A percentile compares a stretch with the other conserved stretches of the same genome.
Evolutionary conservation across 2,113 vertebrate species (phyloP).

Genomic region (Haliaeetus leucogaster): DNA sequence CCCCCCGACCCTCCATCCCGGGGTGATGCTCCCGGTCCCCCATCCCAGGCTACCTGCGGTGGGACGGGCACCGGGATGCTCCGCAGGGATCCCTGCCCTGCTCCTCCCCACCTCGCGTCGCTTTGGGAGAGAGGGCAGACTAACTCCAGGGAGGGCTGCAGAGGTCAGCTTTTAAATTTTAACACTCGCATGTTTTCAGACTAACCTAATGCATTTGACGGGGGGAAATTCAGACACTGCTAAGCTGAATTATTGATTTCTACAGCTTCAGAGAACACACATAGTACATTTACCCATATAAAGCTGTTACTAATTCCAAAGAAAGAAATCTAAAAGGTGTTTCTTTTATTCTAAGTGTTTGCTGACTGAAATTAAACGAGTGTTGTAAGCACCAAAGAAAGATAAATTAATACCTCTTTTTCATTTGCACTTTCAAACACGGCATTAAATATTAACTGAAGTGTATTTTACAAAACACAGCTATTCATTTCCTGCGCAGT

Average conservation of each 20-base stretch:
- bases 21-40: fast-evolving
- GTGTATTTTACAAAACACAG: not conserved
- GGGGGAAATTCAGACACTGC: not conserved
- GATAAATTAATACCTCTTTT: not conserved
- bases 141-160: no score
- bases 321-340: not conserved
- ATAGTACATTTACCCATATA: not conserved
- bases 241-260: not conserved
- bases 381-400: not conserved
- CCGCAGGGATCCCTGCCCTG: not conserved
- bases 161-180: fast-evolving
- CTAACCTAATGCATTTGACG: no score
- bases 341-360: conserved; percentile 12
- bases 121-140: not conserved
- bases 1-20: not conserved
- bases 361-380: not conserved
- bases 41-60: fast-evolving
- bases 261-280: not conserved
- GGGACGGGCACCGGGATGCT: not conserved
- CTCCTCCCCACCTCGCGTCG: fast-evolving
- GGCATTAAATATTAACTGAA: not conserved
- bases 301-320: not conserved
- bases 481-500: not conserved
- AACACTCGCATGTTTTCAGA: not conserved
- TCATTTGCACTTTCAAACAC: not conserved